Evolutionary conservation across 2,888 invertebrate species (phyloP), one percentile per base, ranked within the genome.

Genomic region (Limnephilus auricula): DNA sequence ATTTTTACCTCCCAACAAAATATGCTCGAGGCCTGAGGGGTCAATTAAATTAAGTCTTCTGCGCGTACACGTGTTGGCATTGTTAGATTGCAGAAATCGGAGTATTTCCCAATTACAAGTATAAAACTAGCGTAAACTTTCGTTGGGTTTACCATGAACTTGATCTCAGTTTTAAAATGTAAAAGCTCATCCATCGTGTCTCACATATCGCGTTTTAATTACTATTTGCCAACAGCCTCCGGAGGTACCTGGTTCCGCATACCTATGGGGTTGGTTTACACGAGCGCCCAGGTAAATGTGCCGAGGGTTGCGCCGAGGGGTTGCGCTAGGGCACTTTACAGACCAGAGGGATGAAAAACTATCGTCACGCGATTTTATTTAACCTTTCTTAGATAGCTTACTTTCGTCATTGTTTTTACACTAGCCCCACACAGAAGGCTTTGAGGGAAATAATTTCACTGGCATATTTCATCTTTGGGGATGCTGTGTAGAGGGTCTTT

Each of bases 201-300:
- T 18, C 79, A 34, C 87, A 78, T 88, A 78, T 79, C 87, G 78
- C 37, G 79, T 88, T 88, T 88, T 88, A 88, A 88, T 88, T 34
- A 88, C 32, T 78, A 88, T 78, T 88, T 79, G 37, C 31, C 13
- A 18, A 87, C 34, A 34, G 18, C 79, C 79, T n/a, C 25, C n/a
- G 1, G 10, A 3, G 34, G 31, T 83, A 25, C 65, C 25, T 65
- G 9, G 1, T 9, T 25, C 65, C 25, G 9, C 65, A 65, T 65
- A 65, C 65, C 25, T 25, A n/a, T 65, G 65, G 65, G 65, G 65
- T 65, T 65, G 25, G 65, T 65, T 65, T 65, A 65, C 65, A 88
- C n/a, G 85, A 79, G 87, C 78, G 32, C 65, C 78, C 65, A 87
- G 87, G 87, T 87, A 78, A 87, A 34, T 78, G 78, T 34, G 31